Evolutionary conservation across 2,888 invertebrate species (phyloP).

Genomic region (Artemia sinica): DNA sequence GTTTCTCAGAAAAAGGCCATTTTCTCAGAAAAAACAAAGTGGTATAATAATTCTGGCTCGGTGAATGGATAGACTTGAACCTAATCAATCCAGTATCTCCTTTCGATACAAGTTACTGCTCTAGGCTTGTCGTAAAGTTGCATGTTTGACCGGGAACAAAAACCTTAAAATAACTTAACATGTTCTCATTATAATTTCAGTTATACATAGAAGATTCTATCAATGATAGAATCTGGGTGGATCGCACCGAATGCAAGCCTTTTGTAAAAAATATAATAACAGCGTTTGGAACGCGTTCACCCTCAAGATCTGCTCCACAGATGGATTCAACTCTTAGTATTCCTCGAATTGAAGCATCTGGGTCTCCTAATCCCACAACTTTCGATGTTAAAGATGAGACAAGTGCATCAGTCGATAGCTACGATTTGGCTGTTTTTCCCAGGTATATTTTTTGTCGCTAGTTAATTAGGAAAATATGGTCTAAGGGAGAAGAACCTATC

Average conservation of each 20-base stretch:
- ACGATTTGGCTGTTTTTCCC: slow-evolving; percentile 25
- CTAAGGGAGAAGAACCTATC: too few relatives aligned
- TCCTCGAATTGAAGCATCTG: slow-evolving; percentile 20
- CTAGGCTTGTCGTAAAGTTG: too few relatives aligned
- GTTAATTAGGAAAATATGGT: too few relatives aligned
- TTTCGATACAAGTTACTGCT: too few relatives aligned
- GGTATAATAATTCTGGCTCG: too few relatives aligned
- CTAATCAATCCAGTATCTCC: too few relatives aligned
- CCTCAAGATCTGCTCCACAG: slow-evolving; percentile 49
- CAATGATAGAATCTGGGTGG: slow-evolving; percentile 84
- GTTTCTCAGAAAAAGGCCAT: too few relatives aligned
- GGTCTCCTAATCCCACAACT: slow-evolving; percentile 20
- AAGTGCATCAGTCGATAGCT: slow-evolving; percentile 18
- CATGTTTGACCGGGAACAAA: too few relatives aligned
- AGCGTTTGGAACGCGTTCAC: slow-evolving; percentile 60
- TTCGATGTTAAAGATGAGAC: slow-evolving; percentile 15
- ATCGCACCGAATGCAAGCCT: slow-evolving; percentile 70
- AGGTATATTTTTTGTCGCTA: slow-evolving; percentile 18
- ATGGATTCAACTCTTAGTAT: slow-evolving; percentile 30
- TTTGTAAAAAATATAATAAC: slow-evolving; percentile 79
- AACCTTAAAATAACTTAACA: too few relatives aligned
- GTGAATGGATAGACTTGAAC: too few relatives aligned
- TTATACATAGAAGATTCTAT: slow-evolving; percentile 85
- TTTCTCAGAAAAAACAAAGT: too few relatives aligned
- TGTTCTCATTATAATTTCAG: slow-evolving; percentile 32